A percentile compares a stretch with the other conserved stretches of the same genome.
Conservation (phyloP, 2,113 vertebrate genomes). For the Heloderma charlesbogerti region DNA sequence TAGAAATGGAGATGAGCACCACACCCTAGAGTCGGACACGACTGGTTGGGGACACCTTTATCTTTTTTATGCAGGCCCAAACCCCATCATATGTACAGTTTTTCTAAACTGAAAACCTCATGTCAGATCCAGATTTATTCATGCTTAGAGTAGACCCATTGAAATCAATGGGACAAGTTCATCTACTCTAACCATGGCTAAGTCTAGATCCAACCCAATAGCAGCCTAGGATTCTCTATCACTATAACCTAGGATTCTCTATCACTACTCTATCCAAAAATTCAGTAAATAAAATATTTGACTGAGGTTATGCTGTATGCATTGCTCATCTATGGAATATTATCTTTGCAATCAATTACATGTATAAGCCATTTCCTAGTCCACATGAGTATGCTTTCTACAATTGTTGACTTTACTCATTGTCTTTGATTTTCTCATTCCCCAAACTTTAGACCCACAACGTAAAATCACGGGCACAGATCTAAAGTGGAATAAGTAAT, state of each 20-base stretch:
- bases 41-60: no score
- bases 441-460: slow-evolving; percentile 43
- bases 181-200: not conserved
- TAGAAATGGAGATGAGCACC: no score
- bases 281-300: not conserved
- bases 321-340: slow-evolving; percentile 27
- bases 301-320: not conserved
- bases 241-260: not conserved
- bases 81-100: not conserved
- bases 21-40: no score
- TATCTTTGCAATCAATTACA: slow-evolving; percentile 18
- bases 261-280: not conserved
- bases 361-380: slow-evolving; percentile 25
- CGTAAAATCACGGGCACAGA: slow-evolving; percentile 55
- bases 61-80: not conserved
- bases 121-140: not conserved
- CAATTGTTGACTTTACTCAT: slow-evolving; percentile 56
- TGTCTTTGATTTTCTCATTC: slow-evolving; percentile 52
- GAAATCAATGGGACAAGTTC: not conserved
- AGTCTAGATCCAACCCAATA: not conserved
- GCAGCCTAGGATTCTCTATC: not conserved
- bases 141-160: not conserved
- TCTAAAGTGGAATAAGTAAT: slow-evolving; percentile 72
- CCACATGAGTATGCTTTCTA: slow-evolving; percentile 32
- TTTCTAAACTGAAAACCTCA: not conserved